A percentile compares a stretch with the other conserved stretches of the same genome.
Evolutionary conservation across 2,797 vertebrate species (phyloP).

Genomic region (Epinephelus coioides): DNA sequence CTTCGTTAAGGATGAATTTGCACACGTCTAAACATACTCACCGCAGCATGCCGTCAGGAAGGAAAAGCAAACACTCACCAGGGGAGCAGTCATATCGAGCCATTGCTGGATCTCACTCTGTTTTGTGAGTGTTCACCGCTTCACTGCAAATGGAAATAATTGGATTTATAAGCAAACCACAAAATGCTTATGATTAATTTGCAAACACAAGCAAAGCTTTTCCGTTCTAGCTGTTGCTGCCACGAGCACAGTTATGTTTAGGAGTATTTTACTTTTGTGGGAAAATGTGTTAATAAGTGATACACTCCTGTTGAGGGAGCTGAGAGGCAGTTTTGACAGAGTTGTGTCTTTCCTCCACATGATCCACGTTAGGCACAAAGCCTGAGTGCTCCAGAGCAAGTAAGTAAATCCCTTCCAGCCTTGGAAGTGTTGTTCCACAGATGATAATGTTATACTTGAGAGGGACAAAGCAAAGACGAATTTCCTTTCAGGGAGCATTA

Average conservation of each 20-base stretch:
- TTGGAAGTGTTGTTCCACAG: neutral
- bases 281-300: neutral
- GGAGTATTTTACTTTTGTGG: constrained; percentile 3
- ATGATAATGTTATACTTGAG: neutral
- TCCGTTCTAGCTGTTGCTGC: neutral
- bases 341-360: neutral
- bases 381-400: neutral
- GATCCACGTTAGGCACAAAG: neutral
- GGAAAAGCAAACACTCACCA: neutral
- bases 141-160: neutral
- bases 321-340: neutral
- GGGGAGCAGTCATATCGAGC: neutral
- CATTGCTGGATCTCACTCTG: neutral
- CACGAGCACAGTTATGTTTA: neutral
- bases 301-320: neutral
- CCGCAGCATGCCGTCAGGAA: neutral
- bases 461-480: neutral
- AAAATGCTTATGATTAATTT: neutral
- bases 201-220: neutral
- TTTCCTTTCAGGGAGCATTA: constrained; percentile 20
- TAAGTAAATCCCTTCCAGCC: neutral
- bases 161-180: neutral
- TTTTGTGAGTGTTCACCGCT: neutral
- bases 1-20: neutral
- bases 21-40: neutral